Conservation (phyloP, 1,140 invertebrate species). For the Drosophila nebulosa region DNA sequence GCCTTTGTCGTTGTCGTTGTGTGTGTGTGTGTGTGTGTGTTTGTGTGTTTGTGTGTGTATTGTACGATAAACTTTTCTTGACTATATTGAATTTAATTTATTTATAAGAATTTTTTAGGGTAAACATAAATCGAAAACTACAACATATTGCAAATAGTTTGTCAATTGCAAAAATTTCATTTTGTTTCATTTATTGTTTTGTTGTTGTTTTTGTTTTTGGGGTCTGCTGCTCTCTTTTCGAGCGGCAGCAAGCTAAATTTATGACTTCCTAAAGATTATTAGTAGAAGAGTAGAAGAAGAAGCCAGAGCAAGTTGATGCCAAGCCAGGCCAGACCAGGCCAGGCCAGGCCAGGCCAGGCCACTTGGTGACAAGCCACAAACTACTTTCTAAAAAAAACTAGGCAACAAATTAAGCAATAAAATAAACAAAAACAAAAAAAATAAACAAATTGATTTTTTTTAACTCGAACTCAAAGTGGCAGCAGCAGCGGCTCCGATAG, state of each 20-base stretch:
- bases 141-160: conserved; percentile 46
- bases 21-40: too few species aligned
- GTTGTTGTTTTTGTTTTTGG: too few species aligned
- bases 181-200: conserved; percentile 59
- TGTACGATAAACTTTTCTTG: neutral
- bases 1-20: conserved; percentile 5
- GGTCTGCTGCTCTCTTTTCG: too few species aligned
- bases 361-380: conserved; percentile 55
- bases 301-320: neutral
- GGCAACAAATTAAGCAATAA: conserved; percentile 51
- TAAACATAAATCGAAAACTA: neutral
- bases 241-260: conserved; percentile 40
- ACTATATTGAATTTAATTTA: conserved; percentile 34
- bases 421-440: too few species aligned
- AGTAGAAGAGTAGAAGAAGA: conserved; percentile 8
- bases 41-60: too few species aligned
- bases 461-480: conserved; percentile 29
- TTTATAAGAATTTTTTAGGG: conserved; percentile 28
- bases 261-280: conserved; percentile 64
- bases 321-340: neutral
- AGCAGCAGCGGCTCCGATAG: neutral
- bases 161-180: conserved; percentile 60
- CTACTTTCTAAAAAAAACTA: conserved; percentile 68
- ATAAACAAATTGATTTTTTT: conserved; percentile 37
- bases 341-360: neutral